Evolutionary conservation across 2,797 vertebrate species (phyloP).

Genomic region (Schizopygopsis malacanthus): DNA sequence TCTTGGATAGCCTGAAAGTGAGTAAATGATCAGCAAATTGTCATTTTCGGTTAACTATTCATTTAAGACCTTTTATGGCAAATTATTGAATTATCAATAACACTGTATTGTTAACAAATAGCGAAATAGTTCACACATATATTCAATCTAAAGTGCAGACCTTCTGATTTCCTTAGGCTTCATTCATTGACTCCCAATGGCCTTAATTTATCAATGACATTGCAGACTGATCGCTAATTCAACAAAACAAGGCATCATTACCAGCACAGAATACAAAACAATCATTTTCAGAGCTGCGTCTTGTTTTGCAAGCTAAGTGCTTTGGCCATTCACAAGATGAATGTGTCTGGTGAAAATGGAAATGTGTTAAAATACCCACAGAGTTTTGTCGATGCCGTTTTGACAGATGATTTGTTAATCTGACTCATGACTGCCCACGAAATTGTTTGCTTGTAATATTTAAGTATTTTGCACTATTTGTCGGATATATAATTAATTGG

Average conservation of each 20-base stretch:
- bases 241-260: slow-evolving; percentile 44
- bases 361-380: slow-evolving; percentile 53
- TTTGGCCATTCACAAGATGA: slow-evolving; percentile 57
- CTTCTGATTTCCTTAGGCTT: slow-evolving; percentile 49
- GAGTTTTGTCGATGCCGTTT: slow-evolving; percentile 51
- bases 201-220: slow-evolving; percentile 56
- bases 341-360: slow-evolving; percentile 59
- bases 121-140: slow-evolving; percentile 10
- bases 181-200: slow-evolving; percentile 46
- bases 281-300: slow-evolving; percentile 55
- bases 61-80: background rate
- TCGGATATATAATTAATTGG: slow-evolving; percentile 34
- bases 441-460: slow-evolving; percentile 48
- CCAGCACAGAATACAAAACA: slow-evolving; percentile 55
- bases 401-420: slow-evolving; percentile 60
- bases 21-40: background rate
- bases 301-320: slow-evolving; percentile 56
- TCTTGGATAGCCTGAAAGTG: background rate
- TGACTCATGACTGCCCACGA: slow-evolving; percentile 51
- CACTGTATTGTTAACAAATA: slow-evolving; percentile 21
- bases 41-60: background rate
- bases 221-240: slow-evolving; percentile 48
- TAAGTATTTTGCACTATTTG: slow-evolving; percentile 30
- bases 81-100: slow-evolving; percentile 15
- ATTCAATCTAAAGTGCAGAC: slow-evolving; percentile 25